Base-by-base conservation (phyloP, 2,888 invertebrate species). In the Cylloceria caligata region DNA sequence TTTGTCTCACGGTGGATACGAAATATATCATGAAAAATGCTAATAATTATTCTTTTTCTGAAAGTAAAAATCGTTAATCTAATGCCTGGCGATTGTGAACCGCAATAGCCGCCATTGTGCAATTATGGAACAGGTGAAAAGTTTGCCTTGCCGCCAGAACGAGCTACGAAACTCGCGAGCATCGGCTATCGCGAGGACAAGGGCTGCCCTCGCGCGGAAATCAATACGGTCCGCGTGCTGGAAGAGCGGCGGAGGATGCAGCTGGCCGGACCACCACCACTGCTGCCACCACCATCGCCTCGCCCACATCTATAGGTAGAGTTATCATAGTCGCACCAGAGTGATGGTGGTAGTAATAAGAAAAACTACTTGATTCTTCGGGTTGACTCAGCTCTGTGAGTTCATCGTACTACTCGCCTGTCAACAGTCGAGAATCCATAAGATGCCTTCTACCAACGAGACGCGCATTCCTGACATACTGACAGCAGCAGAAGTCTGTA, bases 181-280 rank as follows among this genome's bases (percentile, higher is more conserved):
- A 57, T 75, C 75, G 67, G 42, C 81, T 69, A 81, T 68, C 55
- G 57, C 77, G 78, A 69, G 78, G 71, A 64, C 65, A 67, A 45
- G 75, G 55, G 74, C 45, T 75, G 81, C 68, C 79, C 79, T 71
- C 79, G 71, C 79, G 75, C 67, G 52, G 82, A 82, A 82, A 82
- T 82, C 82, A 82, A 82, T 82, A 82, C 82, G 82, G 79, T 82
- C 74, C 75, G 74, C 82, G 74, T 79, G 82, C 52, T 72, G 71
- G 75, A 79, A 79, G 82, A 78, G 78, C 60, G 49, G 36, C 79
- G 75, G 75, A 82, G 79, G 75, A 79, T 82, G 79, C 82, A 75
- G 75, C 78, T 57, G 30, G 57, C 57, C 30, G 82, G 82, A 82
- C 82, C 77, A 64, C 67, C 42, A 57, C 16, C 57, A 57, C 55